A percentile compares a stretch with the other conserved stretches of the same genome.
These are phyloP conservation scores for Sericinus montela DNA, from an alignment of 2,888 invertebrate genomes.

Conservation along the genomic window DNA sequence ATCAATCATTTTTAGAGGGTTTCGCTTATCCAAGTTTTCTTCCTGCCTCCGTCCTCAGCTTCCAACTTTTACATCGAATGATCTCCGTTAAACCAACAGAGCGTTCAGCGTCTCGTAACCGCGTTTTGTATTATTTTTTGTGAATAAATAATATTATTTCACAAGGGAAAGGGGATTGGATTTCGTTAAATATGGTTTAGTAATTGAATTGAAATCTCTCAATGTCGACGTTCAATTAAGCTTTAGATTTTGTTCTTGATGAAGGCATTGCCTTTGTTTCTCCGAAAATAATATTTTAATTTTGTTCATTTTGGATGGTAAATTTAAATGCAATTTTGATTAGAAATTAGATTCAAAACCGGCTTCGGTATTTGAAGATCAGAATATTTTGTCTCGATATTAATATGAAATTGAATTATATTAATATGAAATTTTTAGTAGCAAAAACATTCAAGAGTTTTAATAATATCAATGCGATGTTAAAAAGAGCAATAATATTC, in stretches of 20 bases:
- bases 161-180: conserved; percentile 77
- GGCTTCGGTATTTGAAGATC: too few relatives aligned
- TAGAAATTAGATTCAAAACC: background rate
- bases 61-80: conserved; percentile 73
- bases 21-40: conserved; percentile 78
- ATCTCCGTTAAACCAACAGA: conserved; percentile 76
- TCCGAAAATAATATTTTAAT: conserved; percentile 56
- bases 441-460: too few relatives aligned
- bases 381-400: too few relatives aligned
- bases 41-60: conserved; percentile 63
- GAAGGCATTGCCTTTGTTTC: conserved; percentile 71
- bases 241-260: conserved; percentile 67
- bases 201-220: conserved; percentile 80
- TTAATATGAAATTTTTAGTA: too few relatives aligned
- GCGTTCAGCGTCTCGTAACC: conserved; percentile 60
- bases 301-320: conserved; percentile 29
- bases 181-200: conserved; percentile 80
- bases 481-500: too few relatives aligned
- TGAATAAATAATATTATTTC: conserved; percentile 79
- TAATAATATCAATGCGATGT: too few relatives aligned
- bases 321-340: conserved; percentile 11
- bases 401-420: too few relatives aligned
- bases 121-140: conserved; percentile 77
- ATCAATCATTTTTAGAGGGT: conserved; percentile 80
- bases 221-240: conserved; percentile 79